These are phyloP conservation scores for Leptinotarsa defecta DNA, from an alignment of 1,140 invertebrate species.

Conservation along the genomic window DNA sequence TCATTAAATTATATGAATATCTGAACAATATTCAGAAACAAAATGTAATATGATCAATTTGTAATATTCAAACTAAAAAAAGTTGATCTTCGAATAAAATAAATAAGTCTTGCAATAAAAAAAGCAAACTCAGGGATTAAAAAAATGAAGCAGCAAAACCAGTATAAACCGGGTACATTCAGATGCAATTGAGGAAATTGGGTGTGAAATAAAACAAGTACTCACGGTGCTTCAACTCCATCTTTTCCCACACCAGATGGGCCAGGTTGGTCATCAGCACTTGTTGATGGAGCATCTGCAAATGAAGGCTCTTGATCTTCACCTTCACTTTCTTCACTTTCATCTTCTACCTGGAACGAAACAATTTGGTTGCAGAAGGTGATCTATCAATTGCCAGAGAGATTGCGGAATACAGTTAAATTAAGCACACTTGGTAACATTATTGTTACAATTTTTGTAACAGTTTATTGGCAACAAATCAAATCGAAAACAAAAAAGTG, in stretches of 20 bases:
- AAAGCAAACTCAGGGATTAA: neutral
- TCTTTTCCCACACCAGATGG: conserved; percentile 62
- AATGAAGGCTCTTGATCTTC: conserved; percentile 55
- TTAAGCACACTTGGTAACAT: too few species aligned
- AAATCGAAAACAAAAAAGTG: too few species aligned
- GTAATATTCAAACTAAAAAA: too few species aligned
- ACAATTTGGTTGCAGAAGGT: neutral
- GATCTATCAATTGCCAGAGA: too few species aligned
- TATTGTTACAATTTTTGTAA: too few species aligned
- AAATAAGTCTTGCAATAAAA: neutral
- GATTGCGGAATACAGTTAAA: too few species aligned
- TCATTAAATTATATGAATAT: neutral
- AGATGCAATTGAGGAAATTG: conserved; percentile 20
- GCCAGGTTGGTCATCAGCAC: conserved; percentile 61
- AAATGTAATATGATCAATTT: too few species aligned
- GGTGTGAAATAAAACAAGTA: conserved; percentile 50
- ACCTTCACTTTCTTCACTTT: conserved; percentile 44
- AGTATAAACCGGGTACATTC: neutral
- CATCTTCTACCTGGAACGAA: conserved; percentile 48
- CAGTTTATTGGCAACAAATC: too few species aligned
- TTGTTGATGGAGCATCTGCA: conserved; percentile 59
- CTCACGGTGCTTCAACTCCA: conserved; percentile 64
- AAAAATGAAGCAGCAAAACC: neutral
- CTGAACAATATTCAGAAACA: neutral
- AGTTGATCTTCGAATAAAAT: neutral